Conservation (phyloP, 1,140 invertebrate genomes). For the Aphelinus atriplicis region DNA sequence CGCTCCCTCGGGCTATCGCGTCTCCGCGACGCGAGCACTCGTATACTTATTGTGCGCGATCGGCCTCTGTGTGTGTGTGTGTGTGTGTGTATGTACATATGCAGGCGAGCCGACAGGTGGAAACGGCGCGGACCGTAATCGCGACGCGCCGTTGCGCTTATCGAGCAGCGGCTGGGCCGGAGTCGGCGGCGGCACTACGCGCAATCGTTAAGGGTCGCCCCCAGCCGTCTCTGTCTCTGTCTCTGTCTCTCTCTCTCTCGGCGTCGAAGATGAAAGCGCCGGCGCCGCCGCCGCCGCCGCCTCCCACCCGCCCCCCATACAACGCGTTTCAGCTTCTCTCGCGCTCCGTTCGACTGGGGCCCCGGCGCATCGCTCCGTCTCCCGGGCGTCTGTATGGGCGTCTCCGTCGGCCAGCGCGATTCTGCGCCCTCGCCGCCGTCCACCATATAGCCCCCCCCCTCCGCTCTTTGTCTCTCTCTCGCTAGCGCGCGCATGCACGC, state of each 20-base stretch:
- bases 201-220: neutral
- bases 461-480: constrained; percentile 11
- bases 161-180: neutral
- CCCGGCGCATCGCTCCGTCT: neutral
- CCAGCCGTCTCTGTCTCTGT: constrained; percentile 2
- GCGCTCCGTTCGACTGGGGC: too few relatives aligned
- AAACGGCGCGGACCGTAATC: neutral
- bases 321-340: constrained; percentile 3
- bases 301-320: neutral
- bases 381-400: neutral
- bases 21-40: too few relatives aligned
- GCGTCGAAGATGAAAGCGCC: constrained; percentile 39
- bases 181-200: constrained; percentile 1
- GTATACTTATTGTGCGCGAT: too few relatives aligned
- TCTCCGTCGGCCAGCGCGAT: constrained; percentile 43
- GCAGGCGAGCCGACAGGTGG: too few relatives aligned
- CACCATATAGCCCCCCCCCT: constrained; percentile 5
- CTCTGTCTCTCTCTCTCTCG: constrained; percentile 11
- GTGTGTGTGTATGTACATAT: too few relatives aligned
- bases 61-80: too few relatives aligned
- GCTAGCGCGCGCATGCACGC: too few relatives aligned
- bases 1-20: too few relatives aligned
- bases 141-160: neutral
- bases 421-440: constrained; percentile 51
- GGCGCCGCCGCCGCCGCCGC: constrained; percentile 50